Conservation (phyloP, 2,113 vertebrate genomes). For the Sminthopsis crassicaudata region DNA sequence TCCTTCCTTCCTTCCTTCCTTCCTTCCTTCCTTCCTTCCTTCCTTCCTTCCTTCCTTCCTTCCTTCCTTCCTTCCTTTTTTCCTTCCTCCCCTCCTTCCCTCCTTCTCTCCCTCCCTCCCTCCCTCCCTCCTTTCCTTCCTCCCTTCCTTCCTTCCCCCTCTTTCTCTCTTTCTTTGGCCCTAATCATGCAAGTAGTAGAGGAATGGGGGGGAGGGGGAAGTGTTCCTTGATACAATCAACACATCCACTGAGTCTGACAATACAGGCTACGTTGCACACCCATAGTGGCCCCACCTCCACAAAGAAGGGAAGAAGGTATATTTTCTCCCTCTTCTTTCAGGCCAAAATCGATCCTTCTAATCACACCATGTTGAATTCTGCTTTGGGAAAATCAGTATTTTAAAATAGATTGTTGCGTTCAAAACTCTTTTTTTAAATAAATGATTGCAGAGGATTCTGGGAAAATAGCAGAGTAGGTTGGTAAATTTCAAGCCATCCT, state of each 20-base stretch:
- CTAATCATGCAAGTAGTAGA: background rate
- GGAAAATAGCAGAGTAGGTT: no score
- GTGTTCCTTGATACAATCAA: background rate
- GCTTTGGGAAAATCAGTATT: background rate
- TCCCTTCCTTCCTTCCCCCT: background rate
- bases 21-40: no score
- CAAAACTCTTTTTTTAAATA: background rate
- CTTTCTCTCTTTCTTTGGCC: background rate
- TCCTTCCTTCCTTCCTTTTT: no score
- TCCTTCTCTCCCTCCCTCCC: no score
- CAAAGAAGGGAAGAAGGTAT: background rate
- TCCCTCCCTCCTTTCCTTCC: no score
- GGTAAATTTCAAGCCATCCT: no score
- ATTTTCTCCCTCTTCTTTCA: background rate
- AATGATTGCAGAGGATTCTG: background rate
- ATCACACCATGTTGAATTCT: background rate
- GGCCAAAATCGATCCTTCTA: background rate
- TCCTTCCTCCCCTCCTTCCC: no score
- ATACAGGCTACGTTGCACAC: background rate
- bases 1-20: no score
- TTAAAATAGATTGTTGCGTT: background rate
- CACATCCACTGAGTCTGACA: background rate
- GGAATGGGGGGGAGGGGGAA: background rate
- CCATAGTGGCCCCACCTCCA: background rate
- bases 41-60: no score